A percentile compares a stretch with the other conserved stretches of the same genome.
These are phyloP conservation scores for Halyomorpha halys DNA, from an alignment of 1,140 invertebrate species.

Conservation along the genomic window DNA sequence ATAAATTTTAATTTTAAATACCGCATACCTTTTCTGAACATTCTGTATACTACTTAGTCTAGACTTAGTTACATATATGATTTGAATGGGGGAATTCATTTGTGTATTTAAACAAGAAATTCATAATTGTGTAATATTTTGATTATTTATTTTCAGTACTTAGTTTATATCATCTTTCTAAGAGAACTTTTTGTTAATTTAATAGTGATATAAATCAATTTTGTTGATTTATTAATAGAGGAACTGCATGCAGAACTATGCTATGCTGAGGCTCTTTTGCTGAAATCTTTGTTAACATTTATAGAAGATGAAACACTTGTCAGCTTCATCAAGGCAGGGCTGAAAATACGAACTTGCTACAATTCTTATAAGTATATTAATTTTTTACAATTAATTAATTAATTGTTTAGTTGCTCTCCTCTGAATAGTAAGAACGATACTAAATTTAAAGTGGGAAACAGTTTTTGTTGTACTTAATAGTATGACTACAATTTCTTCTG, in stretches of 20 bases:
- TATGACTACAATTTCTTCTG: neutral
- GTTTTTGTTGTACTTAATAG: neutral
- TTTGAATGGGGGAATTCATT: too few relatives aligned
- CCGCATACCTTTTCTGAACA: too few relatives aligned
- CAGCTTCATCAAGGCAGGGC: conserved; percentile 84
- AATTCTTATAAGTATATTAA: conserved; percentile 78
- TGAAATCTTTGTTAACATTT: conserved; percentile 82
- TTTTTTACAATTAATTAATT: neutral
- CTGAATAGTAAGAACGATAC: conserved; percentile 12
- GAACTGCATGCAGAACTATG: conserved; percentile 92
- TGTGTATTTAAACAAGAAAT: too few relatives aligned
- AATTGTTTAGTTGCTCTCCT: neutral
- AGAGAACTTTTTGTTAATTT: neutral
- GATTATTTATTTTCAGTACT: conserved; percentile 17
- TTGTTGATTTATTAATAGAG: conserved; percentile 38
- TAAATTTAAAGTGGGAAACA: neutral
- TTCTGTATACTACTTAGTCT: too few relatives aligned
- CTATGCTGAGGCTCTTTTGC: conserved; percentile 79
- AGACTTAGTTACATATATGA: too few relatives aligned
- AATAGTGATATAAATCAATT: conserved; percentile 16
- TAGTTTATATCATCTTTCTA: conserved; percentile 14
- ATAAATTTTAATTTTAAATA: too few relatives aligned
- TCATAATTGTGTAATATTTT: too few relatives aligned
- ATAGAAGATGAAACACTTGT: conserved; percentile 90
- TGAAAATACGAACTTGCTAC: conserved; percentile 87